Percentiles rank a stretch among this genome's conserved stretches.
These are phyloP conservation scores for Trachelipus rathkii DNA, from an alignment of 1,140 invertebrate genomes.

Conservation along the genomic window DNA sequence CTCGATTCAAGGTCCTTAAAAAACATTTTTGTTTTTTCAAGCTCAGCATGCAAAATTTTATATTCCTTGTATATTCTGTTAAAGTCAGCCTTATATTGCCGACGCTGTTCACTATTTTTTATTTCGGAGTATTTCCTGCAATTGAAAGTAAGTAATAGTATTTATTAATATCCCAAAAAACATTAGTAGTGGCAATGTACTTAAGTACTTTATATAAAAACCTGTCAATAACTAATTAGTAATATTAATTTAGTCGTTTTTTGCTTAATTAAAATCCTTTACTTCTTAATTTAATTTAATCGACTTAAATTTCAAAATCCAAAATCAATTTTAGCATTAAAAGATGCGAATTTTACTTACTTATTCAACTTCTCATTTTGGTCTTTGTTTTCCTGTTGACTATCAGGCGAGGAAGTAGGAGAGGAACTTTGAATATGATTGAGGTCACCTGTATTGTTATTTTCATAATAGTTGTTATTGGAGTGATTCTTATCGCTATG, in stretches of 20 bases:
- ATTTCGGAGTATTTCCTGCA: constrained; percentile 1
- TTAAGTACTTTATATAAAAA: too few species aligned
- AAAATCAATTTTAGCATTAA: too few species aligned
- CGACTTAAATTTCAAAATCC: too few species aligned
- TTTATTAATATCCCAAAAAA: not conserved
- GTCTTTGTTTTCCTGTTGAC: constrained; percentile 5
- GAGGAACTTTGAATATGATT: constrained; percentile 1
- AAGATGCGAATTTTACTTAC: not conserved
- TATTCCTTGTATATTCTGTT: constrained; percentile 9
- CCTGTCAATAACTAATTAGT: too few species aligned
- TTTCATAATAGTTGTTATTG: not conserved
- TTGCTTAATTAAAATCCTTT: too few species aligned
- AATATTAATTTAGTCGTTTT: too few species aligned
- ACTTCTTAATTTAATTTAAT: too few species aligned
- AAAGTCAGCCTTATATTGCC: not conserved
- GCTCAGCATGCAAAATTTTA: not conserved
- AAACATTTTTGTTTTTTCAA: constrained; percentile 1
- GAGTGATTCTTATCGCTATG: not conserved
- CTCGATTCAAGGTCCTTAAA: not conserved
- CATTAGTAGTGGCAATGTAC: not conserved
- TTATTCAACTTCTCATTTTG: not conserved
- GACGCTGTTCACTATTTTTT: not conserved
- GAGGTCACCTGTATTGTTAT: not conserved
- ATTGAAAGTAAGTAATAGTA: not conserved
- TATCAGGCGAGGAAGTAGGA: not conserved